Percentiles rank a stretch among this genome's conserved stretches.
These are phyloP conservation scores for Cochlearius cochlearius DNA, from an alignment of 2,113 vertebrate genomes.

Conservation along the genomic window DNA sequence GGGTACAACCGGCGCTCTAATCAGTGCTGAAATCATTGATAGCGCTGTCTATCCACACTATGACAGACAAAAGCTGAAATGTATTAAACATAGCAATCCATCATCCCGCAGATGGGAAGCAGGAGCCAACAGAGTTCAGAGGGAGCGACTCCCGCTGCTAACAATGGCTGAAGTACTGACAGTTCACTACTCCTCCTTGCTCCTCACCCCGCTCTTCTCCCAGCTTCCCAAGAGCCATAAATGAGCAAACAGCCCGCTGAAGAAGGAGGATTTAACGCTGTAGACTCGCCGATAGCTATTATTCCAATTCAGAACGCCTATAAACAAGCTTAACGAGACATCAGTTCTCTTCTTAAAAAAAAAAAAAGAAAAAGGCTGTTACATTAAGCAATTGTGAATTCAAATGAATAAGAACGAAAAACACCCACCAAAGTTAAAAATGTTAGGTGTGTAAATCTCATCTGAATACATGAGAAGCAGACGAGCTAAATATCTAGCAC, in stretches of 20 bases:
- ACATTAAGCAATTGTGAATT: neutral
- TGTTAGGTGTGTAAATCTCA: neutral
- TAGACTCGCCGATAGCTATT: constrained; percentile 25
- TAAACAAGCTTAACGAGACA: neutral
- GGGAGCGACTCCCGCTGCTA: constrained; percentile 79
- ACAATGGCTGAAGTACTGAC: constrained; percentile 77
- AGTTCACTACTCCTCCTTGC: constrained; percentile 65
- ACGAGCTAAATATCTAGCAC: neutral
- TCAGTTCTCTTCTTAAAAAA: neutral
- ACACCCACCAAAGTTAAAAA: neutral
- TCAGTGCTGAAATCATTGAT: constrained; percentile 79
- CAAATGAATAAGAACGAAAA: neutral
- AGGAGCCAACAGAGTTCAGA: constrained; percentile 81
- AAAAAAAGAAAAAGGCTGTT: neutral
- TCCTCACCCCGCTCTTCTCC: constrained; percentile 55
- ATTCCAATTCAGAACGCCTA: neutral
- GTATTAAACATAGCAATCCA: constrained; percentile 87
- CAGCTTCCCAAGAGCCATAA: constrained; percentile 63
- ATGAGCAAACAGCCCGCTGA: constrained; percentile 61
- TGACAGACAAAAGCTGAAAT: constrained; percentile 88
- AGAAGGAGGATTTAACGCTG: constrained; percentile 56
- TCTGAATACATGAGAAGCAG: neutral
- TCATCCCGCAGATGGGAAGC: constrained; percentile 84
- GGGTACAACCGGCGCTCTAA: constrained; percentile 69
- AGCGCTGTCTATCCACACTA: constrained; percentile 80